phyloP scores from a whole-genome alignment of 2,797 vertebrate species.

The Sebastes goodei region DNA sequence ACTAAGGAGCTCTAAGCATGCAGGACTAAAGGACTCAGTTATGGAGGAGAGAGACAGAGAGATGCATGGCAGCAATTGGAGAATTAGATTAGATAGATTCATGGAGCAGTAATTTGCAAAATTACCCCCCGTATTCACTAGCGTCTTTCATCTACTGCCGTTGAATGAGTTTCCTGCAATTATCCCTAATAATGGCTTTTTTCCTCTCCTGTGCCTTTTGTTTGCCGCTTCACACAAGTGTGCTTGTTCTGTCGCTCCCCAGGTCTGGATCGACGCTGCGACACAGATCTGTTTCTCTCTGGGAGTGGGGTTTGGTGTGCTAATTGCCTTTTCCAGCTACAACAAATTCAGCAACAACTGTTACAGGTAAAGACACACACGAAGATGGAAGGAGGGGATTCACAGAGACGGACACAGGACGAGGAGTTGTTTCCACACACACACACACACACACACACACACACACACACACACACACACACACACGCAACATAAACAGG shows the following conservation, averaged over 20 bases:
- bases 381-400: conserved; percentile 6
- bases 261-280: conserved; percentile 95
- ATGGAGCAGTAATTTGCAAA: conserved; percentile 89
- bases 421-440: background rate
- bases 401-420: background rate
- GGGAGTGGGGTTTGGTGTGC: conserved; percentile 92
- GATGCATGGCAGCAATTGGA: conserved; percentile 79
- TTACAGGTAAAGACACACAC: conserved; percentile 83
- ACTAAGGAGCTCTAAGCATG: conserved; percentile 11
- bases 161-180: conserved; percentile 93
- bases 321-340: conserved; percentile 95
- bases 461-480: background rate
- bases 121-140: conserved; percentile 88
- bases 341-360: conserved; percentile 96
- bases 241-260: conserved; percentile 80
- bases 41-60: conserved; percentile 42
- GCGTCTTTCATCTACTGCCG: conserved; percentile 89
- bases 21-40: conserved; percentile 32
- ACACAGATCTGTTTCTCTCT: conserved; percentile 96
- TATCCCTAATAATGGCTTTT: conserved; percentile 90
- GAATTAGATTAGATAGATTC: conserved; percentile 90
- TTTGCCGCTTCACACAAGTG: conserved; percentile 77
- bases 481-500: conserved; percentile 28
- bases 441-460: background rate
- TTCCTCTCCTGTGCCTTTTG: conserved; percentile 83